Base-by-base conservation (phyloP, 1,140 invertebrate species). In the Orchestia grillus region DNA sequence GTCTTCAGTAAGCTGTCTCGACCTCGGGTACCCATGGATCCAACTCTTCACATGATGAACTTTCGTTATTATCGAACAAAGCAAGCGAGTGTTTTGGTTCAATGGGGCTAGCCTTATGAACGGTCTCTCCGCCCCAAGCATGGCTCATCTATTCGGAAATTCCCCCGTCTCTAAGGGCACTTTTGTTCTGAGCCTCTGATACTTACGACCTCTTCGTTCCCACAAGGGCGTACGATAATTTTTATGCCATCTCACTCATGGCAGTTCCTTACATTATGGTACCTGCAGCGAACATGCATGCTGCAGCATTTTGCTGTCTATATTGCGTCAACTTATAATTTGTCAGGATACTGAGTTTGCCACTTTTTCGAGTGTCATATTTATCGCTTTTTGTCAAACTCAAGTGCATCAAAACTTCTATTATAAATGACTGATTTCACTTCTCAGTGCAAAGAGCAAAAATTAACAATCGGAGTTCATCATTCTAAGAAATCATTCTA, bases 121-220 rank as follows among this genome's bases (percentile, higher is more conserved):
- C 92, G 43, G 44, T 94, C 92, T 44, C 90, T 94, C 44, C 44
- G 41, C 88, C 92, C 92, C 92, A 94, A 94, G 92, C 92, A 94
- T 94, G 92, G 43, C 92, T 94, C 92, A 94, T 94, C 92, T 94
- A 94, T 94, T 94, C 92, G 92, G 92, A 94, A 94, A 94, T 94
- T 45, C 92, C 44, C 92, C 44, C 44, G 92, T 94, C 92, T 94
- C 92, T 94, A 45, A 94, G 92, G 92, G 44, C 92, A 94, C 92
- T 94, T 94, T 94, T 94, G 43, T 45, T 40, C 92, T 94, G 92
- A 94, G 43, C 92, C 92, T 44, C 92, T 47, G 92, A 94, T 94
- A 94, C 92, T 94, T 94, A 94, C 92, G 92, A 94, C 92, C 43
- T 44, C 43, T 44, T 44, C 44, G 43, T 94, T 45, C 92, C 44